Conservation (phyloP, 1,140 invertebrate species). For the Leptinotarsa undecemlineata region DNA sequence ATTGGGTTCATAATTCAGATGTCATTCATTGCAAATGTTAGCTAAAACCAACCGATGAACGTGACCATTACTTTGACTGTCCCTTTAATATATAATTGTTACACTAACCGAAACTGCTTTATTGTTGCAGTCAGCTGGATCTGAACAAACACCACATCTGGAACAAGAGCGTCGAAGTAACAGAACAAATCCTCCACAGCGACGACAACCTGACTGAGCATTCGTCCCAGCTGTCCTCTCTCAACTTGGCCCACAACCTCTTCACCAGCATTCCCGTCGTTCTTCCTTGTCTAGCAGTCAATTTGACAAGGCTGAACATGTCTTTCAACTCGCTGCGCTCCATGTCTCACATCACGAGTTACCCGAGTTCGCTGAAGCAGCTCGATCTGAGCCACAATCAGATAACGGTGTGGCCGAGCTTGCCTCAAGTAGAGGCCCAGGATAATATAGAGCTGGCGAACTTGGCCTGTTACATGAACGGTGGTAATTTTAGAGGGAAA, state of each 20-base stretch:
- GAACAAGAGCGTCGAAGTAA: conserved; percentile 70
- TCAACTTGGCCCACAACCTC: conserved; percentile 91
- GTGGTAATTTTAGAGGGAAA: conserved; percentile 46
- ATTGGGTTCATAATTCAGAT: no score
- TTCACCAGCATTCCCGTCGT: conserved; percentile 84
- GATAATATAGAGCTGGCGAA: conserved; percentile 66
- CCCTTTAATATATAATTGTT: no score
- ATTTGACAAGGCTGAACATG: conserved; percentile 85
- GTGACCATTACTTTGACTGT: no score
- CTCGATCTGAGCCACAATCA: conserved; percentile 93
- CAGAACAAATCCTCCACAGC: conserved; percentile 66
- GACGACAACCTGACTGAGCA: conserved; percentile 55
- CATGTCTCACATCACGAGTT: conserved; percentile 88
- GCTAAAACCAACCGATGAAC: no score
- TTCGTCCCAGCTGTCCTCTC: conserved; percentile 66
- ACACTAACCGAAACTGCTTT: no score
- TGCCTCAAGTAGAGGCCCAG: conserved; percentile 70
- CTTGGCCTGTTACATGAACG: conserved; percentile 64
- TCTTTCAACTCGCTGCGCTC: conserved; percentile 84
- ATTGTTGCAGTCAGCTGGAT: conserved; percentile 57
- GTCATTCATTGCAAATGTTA: no score
- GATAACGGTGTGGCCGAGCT: conserved; percentile 84
- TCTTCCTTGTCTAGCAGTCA: conserved; percentile 86
- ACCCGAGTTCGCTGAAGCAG: conserved; percentile 86
- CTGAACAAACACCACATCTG: conserved; percentile 73